These are phyloP conservation scores for Apis cerana DNA, from an alignment of 1,140 invertebrate genomes.

Conservation along the genomic window DNA sequence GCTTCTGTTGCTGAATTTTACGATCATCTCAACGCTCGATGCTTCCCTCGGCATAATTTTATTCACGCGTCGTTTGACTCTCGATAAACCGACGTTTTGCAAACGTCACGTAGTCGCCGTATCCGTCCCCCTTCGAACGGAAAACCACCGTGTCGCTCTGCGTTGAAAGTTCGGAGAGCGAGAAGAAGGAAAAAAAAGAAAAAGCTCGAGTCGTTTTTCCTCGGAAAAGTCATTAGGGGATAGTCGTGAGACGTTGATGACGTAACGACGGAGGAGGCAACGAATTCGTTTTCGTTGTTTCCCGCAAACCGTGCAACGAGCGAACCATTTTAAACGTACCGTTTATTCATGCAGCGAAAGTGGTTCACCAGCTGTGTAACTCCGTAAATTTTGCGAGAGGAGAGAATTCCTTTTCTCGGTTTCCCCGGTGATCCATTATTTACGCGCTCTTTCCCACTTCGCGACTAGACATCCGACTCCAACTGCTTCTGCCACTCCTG, in stretches of 20 bases:
- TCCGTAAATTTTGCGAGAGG: slow-evolving; percentile 18
- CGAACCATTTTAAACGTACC: background rate
- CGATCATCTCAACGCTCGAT: slow-evolving; percentile 3
- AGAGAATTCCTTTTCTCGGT: slow-evolving; percentile 24
- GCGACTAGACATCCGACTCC: slow-evolving; percentile 24
- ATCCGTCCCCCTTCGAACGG: background rate
- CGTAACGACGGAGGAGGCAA: background rate
- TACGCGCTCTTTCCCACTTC: slow-evolving; percentile 28
- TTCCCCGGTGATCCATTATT: slow-evolving; percentile 38
- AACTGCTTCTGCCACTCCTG: slow-evolving; percentile 23
- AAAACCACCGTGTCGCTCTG: background rate
- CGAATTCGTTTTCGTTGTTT: background rate
- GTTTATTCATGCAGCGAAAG: slow-evolving; percentile 35
- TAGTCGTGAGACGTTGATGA: background rate
- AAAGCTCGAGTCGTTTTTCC: background rate
- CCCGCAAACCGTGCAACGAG: background rate
- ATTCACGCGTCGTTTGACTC: background rate
- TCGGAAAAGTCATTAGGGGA: background rate
- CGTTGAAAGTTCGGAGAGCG: background rate
- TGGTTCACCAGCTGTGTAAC: slow-evolving; percentile 13
- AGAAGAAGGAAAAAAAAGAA: too few relatives aligned
- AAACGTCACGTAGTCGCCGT: too few relatives aligned
- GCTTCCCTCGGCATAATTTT: slow-evolving; percentile 31
- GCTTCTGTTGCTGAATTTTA: slow-evolving; percentile 45
- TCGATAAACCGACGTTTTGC: too few relatives aligned